phyloP scores from a whole-genome alignment of 2,797 vertebrate genomes.

The Ciconia nigra region DNA sequence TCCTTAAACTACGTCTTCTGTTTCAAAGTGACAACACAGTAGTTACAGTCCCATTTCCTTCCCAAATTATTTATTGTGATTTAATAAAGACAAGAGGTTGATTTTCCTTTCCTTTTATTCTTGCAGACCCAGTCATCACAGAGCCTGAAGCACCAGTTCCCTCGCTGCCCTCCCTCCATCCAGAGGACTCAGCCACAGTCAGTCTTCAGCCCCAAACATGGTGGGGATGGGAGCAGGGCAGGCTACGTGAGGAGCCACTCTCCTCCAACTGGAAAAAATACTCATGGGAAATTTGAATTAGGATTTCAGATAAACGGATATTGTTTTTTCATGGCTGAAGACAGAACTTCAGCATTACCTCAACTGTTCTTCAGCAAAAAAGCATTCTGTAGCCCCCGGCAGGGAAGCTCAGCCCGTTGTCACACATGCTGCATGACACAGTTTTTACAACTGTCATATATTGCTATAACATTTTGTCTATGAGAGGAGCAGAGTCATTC shows the following conservation, averaged over 20 bases:
- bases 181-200: background rate
- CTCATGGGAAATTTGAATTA: background rate
- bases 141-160: background rate
- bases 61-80: background rate
- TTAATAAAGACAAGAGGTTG: background rate
- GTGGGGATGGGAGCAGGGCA: background rate
- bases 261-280: background rate
- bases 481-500: background rate
- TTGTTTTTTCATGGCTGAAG: background rate
- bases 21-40: background rate
- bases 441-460: background rate
- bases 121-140: background rate
- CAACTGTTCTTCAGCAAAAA: background rate
- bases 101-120: background rate
- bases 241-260: accelerated
- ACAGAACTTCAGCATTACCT: background rate
- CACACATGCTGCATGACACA: background rate
- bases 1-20: background rate
- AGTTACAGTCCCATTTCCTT: background rate
- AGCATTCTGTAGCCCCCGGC: background rate
- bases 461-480: too few relatives aligned
- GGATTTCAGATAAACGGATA: background rate
- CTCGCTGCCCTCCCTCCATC: background rate
- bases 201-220: accelerated
- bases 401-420: background rate